Evolutionary conservation across 2,797 vertebrate genomes (phyloP).

Genomic region (Melanogrammus aeglefinus): DNA sequence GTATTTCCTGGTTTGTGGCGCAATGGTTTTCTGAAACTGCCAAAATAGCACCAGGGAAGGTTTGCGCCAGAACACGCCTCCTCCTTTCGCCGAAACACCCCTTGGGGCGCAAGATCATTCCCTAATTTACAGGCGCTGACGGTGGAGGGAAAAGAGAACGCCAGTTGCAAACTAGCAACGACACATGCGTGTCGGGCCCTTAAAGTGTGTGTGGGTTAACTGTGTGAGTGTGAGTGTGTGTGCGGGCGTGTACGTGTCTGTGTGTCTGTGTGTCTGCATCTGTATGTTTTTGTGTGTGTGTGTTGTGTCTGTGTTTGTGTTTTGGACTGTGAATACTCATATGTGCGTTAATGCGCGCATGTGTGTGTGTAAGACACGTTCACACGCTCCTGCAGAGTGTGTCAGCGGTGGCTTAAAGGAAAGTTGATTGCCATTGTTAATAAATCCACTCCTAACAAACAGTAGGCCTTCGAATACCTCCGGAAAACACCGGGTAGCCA

Average conservation of each 20-base stretch:
- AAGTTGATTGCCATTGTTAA: constrained; percentile 59
- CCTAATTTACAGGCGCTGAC: too few relatives aligned
- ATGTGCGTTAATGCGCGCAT: neutral
- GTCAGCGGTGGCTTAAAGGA: constrained; percentile 52
- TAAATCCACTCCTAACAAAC: constrained; percentile 57
- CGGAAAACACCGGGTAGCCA: constrained; percentile 38
- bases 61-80: too few relatives aligned
- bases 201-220: neutral
- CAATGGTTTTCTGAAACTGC: too few relatives aligned
- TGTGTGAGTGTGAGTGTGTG: neutral
- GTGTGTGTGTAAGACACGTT: neutral
- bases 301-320: neutral
- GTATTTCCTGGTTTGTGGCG: too few relatives aligned
- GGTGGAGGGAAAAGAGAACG: too few relatives aligned
- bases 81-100: too few relatives aligned
- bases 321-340: neutral
- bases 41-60: too few relatives aligned
- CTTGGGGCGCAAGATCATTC: too few relatives aligned
- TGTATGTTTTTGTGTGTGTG: neutral
- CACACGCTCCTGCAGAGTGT: neutral
- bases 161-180: too few relatives aligned
- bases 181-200: too few relatives aligned
- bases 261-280: neutral
- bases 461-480: constrained; percentile 28
- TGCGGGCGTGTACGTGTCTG: neutral